A percentile compares a stretch with the other conserved stretches of the same genome.
These are phyloP conservation scores for Agrilus planipennis DNA, from an alignment of 1,140 invertebrate species.

Conservation along the genomic window DNA sequence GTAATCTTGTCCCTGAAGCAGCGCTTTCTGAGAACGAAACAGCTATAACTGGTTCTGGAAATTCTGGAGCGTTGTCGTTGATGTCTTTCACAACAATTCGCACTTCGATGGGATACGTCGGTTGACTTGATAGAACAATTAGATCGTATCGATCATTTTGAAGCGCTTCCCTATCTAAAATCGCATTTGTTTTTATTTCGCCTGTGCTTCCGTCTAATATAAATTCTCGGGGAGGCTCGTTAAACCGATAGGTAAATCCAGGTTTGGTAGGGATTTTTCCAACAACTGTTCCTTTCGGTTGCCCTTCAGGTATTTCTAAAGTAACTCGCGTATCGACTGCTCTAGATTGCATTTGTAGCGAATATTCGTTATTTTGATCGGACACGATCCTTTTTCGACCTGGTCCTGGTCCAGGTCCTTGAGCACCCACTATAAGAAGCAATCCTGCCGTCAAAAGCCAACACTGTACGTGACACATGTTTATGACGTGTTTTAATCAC, in stretches of 20 bases:
- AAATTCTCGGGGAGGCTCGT: constrained; percentile 78
- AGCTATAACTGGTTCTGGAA: constrained; percentile 76
- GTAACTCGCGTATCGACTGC: constrained; percentile 76
- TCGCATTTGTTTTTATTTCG: constrained; percentile 66
- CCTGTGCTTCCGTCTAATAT: constrained; percentile 65
- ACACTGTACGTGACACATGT: constrained; percentile 12
- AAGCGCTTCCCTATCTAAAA: constrained; percentile 71
- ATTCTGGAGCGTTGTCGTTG: constrained; percentile 82
- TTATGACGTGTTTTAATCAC: not conserved
- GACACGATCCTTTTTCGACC: constrained; percentile 31
- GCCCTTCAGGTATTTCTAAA: constrained; percentile 72
- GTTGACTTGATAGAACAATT: constrained; percentile 81
- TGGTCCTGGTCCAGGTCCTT: constrained; percentile 35
- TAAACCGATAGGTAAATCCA: constrained; percentile 83
- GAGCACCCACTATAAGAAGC: constrained; percentile 20
- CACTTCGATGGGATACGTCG: constrained; percentile 87
- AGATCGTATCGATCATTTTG: constrained; percentile 71
- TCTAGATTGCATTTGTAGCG: constrained; percentile 69
- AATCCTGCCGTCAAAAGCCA: constrained; percentile 13
- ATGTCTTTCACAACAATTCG: constrained; percentile 73
- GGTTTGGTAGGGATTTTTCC: constrained; percentile 76
- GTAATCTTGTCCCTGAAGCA: constrained; percentile 67
- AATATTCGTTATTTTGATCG: constrained; percentile 27
- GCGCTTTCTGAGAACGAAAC: constrained; percentile 86
- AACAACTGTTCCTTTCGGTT: constrained; percentile 67